These are phyloP conservation scores for Chaetophractus vellerosus DNA, from an alignment of 2,797 vertebrate genomes.

Conservation along the genomic window DNA sequence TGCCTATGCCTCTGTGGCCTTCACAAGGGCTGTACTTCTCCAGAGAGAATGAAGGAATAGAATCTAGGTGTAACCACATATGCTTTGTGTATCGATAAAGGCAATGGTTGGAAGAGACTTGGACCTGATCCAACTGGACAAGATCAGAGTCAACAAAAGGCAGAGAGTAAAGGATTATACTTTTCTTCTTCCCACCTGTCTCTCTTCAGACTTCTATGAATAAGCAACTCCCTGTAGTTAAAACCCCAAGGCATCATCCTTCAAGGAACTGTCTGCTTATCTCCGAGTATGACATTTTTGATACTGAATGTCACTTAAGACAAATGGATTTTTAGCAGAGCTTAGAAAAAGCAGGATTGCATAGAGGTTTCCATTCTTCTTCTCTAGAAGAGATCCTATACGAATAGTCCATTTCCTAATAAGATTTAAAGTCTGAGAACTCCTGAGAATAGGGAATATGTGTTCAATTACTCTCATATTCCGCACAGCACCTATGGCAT, in stretches of 20 bases:
- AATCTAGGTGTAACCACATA: not conserved
- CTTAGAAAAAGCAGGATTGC: not conserved
- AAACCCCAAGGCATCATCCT: not conserved
- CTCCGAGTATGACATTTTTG: conserved; percentile 42
- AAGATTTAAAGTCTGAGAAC: conserved; percentile 2
- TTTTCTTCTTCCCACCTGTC: not conserved
- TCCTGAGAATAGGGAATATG: not conserved
- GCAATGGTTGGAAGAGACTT: not conserved
- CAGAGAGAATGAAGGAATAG: not conserved
- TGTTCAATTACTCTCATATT: not conserved
- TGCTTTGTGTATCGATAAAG: not conserved
- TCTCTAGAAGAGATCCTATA: not conserved
- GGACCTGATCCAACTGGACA: not conserved
- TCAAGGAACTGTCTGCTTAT: not conserved
- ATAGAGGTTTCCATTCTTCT: not conserved
- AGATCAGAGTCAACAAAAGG: not conserved
- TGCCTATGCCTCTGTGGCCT: not conserved
- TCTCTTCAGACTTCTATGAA: conserved; percentile 28
- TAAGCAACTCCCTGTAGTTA: not conserved
- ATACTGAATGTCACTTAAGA: not conserved
- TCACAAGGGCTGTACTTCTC: not conserved
- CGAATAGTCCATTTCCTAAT: not conserved
- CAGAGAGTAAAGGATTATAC: not conserved
- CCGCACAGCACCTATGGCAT: not conserved
- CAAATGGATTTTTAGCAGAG: not conserved